Evolutionary conservation across 1,140 invertebrate species (phyloP), one percentile per base, ranked within the genome.

Genomic region (Drosophila oshimai): DNA sequence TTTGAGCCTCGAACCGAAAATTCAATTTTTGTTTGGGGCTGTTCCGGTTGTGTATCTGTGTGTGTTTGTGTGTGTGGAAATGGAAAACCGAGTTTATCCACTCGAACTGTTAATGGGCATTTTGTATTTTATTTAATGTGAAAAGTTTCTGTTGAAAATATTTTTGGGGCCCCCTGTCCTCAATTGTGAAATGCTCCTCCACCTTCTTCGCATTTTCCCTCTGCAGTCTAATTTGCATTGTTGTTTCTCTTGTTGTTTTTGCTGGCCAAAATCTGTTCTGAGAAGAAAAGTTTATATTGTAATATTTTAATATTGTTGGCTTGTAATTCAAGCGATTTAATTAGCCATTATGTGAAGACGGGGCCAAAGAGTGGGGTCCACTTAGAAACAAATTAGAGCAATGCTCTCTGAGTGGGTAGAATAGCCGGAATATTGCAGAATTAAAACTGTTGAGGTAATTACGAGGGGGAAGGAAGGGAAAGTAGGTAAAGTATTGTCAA

Each of bases 121-220:
- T 87, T 87, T 87, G 81, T 87, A 87, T 87, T 86, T 87, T 87
- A 87, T 87, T 87, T 87, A 87, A 87, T 87, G 81, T 81, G 81
- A 87, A 87, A 87, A 87, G 83, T 87, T 87, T 86, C 45, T 70
- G 76, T 42, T 81, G 50, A 54, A 86, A 76, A 81, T 68, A 69
- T 88, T 76, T 80, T 74, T 49, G 12, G 46, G 68, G 51, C 41
- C 61, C 51, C 49, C n/a, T n/a, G 54, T 64, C 45, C 65, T 79
- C 71, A 42, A 65, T 69, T 58, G 50, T 49, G 36, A 72, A 54
- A 31, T 29, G 18, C n/a, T 50, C n/a, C 22, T 17, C 37, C 64
- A 34, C 6, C 15, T 15, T 29, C 36, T 20, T 9, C 53, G 28
- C 29, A 18, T 31, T 24, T 24, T 6, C 4, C 7, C 17, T 15